A percentile compares a stretch with the other conserved stretches of the same genome.
phyloP scores from a whole-genome alignment of 2,888 invertebrate species.

The Drosophila subquinaria region DNA sequence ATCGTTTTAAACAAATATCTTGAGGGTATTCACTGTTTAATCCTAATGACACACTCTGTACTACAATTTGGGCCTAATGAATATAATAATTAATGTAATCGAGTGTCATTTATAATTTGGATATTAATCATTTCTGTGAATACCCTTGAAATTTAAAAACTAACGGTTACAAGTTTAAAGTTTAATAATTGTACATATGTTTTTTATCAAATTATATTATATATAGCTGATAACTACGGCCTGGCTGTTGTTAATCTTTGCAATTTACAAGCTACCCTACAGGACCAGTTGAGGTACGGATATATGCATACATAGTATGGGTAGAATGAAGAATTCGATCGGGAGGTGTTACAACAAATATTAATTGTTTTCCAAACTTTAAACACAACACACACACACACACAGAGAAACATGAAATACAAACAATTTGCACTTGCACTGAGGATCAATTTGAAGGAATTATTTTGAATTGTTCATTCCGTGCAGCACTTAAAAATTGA shows the following conservation, averaged over 20 bases:
- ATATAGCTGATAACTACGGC: slow-evolving; percentile 65
- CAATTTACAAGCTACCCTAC: slow-evolving; percentile 42
- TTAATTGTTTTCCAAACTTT: slow-evolving; percentile 46
- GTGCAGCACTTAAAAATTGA: slow-evolving; percentile 53
- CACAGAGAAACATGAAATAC: slow-evolving; percentile 5
- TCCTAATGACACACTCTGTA: not conserved
- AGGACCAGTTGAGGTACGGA: slow-evolving; percentile 24
- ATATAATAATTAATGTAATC: not conserved
- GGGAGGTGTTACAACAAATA: slow-evolving; percentile 28
- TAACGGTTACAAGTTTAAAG: slow-evolving; percentile 58
- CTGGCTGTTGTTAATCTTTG: slow-evolving; percentile 67
- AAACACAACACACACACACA: slow-evolving; percentile 17
- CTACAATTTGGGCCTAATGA: not conserved
- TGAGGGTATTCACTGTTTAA: slow-evolving; percentile 18
- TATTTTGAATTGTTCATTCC: slow-evolving; percentile 49
- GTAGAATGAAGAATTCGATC: slow-evolving; percentile 33
- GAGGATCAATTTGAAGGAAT: slow-evolving; percentile 20
- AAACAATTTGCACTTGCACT: slow-evolving; percentile 41
- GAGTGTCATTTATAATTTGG: not conserved
- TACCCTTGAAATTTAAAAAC: slow-evolving; percentile 31
- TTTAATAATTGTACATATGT: slow-evolving; percentile 71
- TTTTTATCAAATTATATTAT: slow-evolving; percentile 47
- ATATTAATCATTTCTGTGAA: slow-evolving; percentile 11
- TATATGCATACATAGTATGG: slow-evolving; percentile 68
- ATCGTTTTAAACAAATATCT: slow-evolving; percentile 31